Percentiles rank a stretch among this genome's conserved stretches.
Conservation (phyloP, 1,140 invertebrate species). For the Gryon sp. region DNA sequence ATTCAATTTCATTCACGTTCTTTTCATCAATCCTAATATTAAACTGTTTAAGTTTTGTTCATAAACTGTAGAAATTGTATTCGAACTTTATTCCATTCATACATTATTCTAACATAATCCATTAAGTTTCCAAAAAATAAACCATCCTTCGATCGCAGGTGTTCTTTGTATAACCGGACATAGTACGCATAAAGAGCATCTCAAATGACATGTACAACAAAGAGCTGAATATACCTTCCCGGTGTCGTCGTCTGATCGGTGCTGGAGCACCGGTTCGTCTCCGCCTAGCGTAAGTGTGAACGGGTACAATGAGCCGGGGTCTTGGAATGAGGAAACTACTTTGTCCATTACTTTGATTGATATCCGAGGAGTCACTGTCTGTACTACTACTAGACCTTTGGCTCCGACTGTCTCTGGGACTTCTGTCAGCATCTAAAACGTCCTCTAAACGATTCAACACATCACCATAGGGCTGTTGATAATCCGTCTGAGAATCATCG, state of each 20-base stretch:
- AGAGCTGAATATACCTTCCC: constrained; percentile 65
- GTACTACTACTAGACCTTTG: constrained; percentile 76
- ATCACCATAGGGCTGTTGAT: constrained; percentile 63
- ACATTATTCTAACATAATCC: too few species aligned
- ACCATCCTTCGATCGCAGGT: too few species aligned
- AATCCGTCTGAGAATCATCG: constrained; percentile 55
- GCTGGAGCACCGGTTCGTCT: constrained; percentile 84
- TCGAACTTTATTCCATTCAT: too few species aligned
- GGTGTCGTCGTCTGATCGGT: constrained; percentile 66
- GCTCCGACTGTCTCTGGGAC: constrained; percentile 64
- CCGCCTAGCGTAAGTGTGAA: constrained; percentile 90
- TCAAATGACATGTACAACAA: too few species aligned
- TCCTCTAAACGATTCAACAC: constrained; percentile 73
- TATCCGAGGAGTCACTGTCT: constrained; percentile 74
- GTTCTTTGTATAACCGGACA: too few species aligned
- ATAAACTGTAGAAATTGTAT: too few species aligned
- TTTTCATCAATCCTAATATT: too few species aligned
- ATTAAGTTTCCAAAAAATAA: too few species aligned
- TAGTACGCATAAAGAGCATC: too few species aligned
- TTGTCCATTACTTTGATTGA: constrained; percentile 75
- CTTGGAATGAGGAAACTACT: constrained; percentile 88
- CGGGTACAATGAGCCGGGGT: constrained; percentile 90
- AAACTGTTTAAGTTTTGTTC: too few species aligned
- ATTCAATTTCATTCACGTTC: too few species aligned
- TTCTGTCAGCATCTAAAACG: constrained; percentile 70